phyloP scores from a whole-genome alignment of 1,140 invertebrate genomes.

The Pteromalus puparum region DNA sequence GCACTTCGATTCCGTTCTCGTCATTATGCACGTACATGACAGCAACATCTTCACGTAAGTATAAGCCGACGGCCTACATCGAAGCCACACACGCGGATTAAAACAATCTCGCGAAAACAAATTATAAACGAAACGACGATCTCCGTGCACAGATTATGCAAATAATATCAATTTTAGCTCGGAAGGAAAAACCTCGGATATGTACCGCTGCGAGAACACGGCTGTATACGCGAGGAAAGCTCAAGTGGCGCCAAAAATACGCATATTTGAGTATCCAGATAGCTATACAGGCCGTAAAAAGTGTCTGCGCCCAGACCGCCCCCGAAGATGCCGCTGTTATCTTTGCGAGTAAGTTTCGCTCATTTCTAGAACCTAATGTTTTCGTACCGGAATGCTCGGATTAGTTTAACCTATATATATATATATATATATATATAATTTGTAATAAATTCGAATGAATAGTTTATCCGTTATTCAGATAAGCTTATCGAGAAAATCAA shows the following conservation, averaged over 20 bases:
- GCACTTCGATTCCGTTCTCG: too few relatives aligned
- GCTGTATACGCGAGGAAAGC: neutral
- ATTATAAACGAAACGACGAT: neutral
- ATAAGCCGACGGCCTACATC: neutral
- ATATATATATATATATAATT: too few relatives aligned
- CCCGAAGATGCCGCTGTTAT: neutral
- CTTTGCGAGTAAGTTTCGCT: neutral
- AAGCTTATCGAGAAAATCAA: too few relatives aligned
- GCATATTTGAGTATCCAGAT: neutral
- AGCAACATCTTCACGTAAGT: too few relatives aligned
- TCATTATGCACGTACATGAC: too few relatives aligned
- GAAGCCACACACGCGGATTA: neutral
- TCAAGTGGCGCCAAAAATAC: slow-evolving; percentile 30
- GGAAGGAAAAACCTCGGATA: neutral
- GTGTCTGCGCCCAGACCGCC: neutral
- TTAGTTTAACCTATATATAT: too few relatives aligned
- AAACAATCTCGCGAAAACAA: too few relatives aligned
- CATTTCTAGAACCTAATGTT: neutral
- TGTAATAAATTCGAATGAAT: too few relatives aligned
- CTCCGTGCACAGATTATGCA: neutral
- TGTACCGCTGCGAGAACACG: too few relatives aligned
- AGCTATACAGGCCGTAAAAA: neutral
- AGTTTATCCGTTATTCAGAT: too few relatives aligned
- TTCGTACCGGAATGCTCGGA: too few relatives aligned
- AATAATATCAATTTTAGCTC: slow-evolving; percentile 1